Percentiles rank a stretch among this genome's conserved stretches.
These are phyloP conservation scores for Raja brachyura DNA, from an alignment of 2,113 vertebrate genomes.

Conservation along the genomic window DNA sequence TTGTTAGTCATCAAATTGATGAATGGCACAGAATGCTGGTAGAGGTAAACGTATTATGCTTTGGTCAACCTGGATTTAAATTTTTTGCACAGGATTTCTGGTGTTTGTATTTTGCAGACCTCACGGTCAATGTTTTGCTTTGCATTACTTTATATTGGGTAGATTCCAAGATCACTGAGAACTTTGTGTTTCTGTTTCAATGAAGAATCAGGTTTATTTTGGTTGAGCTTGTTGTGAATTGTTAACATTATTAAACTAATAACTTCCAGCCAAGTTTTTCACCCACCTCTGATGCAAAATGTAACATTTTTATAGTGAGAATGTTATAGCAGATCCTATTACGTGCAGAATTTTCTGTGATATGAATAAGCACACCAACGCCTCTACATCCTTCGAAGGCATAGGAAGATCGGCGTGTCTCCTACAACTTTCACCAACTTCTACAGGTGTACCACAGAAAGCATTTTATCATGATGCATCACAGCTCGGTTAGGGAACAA, in stretches of 20 bases:
- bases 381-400: too few species aligned
- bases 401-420: too few species aligned
- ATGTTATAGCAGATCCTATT: background rate
- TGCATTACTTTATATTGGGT: background rate
- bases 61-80: background rate
- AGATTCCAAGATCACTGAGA: background rate
- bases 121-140: background rate
- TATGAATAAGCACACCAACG: background rate
- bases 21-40: background rate
- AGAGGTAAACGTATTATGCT: background rate
- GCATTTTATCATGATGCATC: too few species aligned
- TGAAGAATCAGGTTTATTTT: background rate
- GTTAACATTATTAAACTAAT: background rate
- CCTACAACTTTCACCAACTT: too few species aligned
- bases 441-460: too few species aligned
- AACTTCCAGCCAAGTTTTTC: background rate
- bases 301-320: too few species aligned
- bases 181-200: background rate
- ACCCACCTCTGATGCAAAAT: background rate
- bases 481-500: too few species aligned
- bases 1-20: background rate
- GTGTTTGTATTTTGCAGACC: conserved; percentile 18
- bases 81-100: conserved; percentile 19
- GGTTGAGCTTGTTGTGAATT: background rate
- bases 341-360: background rate